Evolutionary conservation across 2,888 invertebrate species (phyloP).

Genomic region (Polydesmus complanatus): DNA sequence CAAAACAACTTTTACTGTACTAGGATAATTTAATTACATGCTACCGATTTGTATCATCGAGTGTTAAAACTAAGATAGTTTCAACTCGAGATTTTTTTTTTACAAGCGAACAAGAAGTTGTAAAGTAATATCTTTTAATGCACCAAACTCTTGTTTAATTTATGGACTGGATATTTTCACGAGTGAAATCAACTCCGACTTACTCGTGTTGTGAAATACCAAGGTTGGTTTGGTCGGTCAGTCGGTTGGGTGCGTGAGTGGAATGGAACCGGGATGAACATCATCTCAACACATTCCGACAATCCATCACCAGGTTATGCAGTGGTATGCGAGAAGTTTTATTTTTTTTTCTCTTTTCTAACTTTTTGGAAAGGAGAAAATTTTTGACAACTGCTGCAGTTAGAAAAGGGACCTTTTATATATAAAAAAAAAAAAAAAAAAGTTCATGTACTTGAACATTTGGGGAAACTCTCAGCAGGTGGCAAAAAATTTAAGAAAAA

Average conservation of each 20-base stretch:
- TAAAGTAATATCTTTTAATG: no score
- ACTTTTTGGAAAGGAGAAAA: no score
- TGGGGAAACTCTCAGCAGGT: background rate
- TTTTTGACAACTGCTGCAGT: background rate
- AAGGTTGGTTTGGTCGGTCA: no score
- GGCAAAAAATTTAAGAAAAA: background rate
- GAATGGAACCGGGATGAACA: background rate
- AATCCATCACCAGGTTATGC: background rate
- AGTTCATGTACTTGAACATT: background rate
- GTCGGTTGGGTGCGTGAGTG: no score
- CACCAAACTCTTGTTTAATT: no score
- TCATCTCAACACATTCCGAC: background rate
- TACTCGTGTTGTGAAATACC: no score
- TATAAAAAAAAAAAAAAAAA: background rate
- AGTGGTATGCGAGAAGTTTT: background rate
- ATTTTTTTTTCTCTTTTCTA: no score
- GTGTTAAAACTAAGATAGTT: no score
- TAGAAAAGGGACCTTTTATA: background rate
- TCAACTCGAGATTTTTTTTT: background rate
- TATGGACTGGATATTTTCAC: no score
- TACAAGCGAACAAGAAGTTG: background rate
- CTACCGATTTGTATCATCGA: background rate
- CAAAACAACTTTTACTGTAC: no score
- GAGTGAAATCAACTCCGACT: no score
- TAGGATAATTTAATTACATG: no score